Evolutionary conservation across 2,113 vertebrate genomes (phyloP).

Genomic region (Pampusana beccarii): DNA sequence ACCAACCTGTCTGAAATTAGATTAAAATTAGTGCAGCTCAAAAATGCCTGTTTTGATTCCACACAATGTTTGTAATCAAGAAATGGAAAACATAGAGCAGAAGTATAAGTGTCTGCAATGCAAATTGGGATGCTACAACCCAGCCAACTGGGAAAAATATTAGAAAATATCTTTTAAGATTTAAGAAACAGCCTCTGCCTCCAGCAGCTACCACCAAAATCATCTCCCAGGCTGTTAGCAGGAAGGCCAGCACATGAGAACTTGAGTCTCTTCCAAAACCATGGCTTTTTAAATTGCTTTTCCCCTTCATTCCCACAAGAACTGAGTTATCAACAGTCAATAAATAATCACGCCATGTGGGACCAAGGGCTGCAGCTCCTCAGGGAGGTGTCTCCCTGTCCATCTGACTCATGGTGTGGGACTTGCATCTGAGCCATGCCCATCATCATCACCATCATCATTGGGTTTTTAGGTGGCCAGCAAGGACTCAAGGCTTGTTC

Average conservation of each 20-base stretch:
- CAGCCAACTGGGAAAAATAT: neutral
- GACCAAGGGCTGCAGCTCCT: neutral
- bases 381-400: neutral
- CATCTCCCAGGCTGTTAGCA: neutral
- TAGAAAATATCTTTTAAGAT: neutral
- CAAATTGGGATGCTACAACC: neutral
- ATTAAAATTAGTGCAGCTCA: conserved; percentile 35
- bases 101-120: neutral
- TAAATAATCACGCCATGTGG: neutral
- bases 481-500: neutral
- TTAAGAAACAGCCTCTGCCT: neutral
- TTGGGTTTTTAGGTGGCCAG: neutral
- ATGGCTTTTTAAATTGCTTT: neutral
- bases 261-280: neutral
- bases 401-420: neutral
- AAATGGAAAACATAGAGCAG: neutral
- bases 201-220: neutral
- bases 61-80: neutral
- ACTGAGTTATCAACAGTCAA: neutral
- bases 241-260: neutral
- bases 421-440: accelerated
- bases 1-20: conserved; percentile 34
- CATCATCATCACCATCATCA: neutral
- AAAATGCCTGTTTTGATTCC: neutral
- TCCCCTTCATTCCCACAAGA: neutral